A percentile compares a stretch with the other conserved stretches of the same genome.
These are phyloP conservation scores for Garra rufa DNA, from an alignment of 2,113 vertebrate species.

Conservation along the genomic window DNA sequence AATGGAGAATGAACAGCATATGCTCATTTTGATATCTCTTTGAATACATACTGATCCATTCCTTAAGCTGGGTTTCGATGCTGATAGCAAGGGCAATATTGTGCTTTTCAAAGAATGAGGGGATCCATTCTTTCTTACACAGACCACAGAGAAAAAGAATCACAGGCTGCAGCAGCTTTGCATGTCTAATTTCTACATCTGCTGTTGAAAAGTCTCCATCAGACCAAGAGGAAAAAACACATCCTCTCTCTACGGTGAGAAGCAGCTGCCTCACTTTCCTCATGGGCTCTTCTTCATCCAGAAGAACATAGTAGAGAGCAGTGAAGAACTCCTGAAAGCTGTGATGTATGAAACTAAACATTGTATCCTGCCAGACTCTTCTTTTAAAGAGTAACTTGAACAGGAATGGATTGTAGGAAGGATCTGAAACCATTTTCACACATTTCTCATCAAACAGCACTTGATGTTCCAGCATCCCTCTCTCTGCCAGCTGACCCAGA, in stretches of 20 bases:
- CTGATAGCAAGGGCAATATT: background rate
- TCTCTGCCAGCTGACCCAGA: background rate
- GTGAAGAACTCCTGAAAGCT: conserved; percentile 66
- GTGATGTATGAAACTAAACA: conserved; percentile 57
- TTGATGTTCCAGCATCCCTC: conserved; percentile 17
- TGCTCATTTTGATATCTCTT: background rate
- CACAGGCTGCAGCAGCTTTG: background rate
- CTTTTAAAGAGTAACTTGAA: conserved; percentile 26
- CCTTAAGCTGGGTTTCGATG: background rate
- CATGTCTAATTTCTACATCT: background rate
- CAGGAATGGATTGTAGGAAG: background rate
- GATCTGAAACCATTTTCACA: background rate
- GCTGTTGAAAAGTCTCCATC: background rate
- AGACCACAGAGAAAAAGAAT: conserved; percentile 39
- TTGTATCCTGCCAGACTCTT: background rate
- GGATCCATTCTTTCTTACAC: background rate
- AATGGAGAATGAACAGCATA: conserved; percentile 27
- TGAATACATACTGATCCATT: background rate
- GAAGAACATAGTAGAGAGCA: conserved; percentile 38
- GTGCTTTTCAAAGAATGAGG: background rate
- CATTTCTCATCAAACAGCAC: conserved; percentile 7
- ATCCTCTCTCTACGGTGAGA: background rate
- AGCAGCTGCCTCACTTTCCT: conserved; percentile 1
- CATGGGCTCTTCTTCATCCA: conserved; percentile 18
- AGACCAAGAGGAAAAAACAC: background rate